phyloP scores from a whole-genome alignment of 2,113 vertebrate species.

The Arvicanthis niloticus region DNA sequence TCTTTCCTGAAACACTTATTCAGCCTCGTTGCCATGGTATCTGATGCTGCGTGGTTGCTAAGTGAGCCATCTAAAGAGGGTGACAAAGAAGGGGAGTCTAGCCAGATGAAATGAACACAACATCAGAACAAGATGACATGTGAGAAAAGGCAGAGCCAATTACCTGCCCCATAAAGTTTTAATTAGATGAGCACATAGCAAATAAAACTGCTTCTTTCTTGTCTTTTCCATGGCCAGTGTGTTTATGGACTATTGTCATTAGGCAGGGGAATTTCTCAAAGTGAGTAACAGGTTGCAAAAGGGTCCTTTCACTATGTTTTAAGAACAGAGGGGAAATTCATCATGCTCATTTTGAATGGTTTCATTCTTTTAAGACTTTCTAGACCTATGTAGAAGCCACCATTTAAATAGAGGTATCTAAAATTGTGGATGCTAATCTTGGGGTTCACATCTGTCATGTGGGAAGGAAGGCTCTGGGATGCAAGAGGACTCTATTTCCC shows the following conservation, averaged over 20 bases:
- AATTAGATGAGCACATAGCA: background rate
- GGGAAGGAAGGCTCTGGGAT: too few relatives aligned
- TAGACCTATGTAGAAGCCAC: background rate
- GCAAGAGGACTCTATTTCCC: background rate
- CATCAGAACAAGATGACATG: background rate
- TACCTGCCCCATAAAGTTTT: background rate
- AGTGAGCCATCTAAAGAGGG: background rate
- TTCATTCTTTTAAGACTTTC: background rate
- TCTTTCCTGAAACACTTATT: background rate
- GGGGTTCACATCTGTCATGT: fast-evolving
- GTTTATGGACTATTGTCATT: background rate
- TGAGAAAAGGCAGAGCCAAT: background rate
- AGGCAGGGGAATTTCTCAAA: background rate
- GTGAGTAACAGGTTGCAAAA: background rate
- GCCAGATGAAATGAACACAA: background rate
- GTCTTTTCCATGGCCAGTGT: background rate
- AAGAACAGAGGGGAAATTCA: background rate
- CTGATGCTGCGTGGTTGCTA: background rate
- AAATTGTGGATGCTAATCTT: background rate
- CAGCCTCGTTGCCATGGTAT: background rate
- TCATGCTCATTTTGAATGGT: background rate
- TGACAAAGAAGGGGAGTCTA: background rate
- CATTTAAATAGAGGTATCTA: background rate
- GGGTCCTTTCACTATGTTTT: background rate
- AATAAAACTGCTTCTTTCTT: background rate